Base-by-base conservation (phyloP, 2,113 vertebrate species). In the Elephantulus edwardii region DNA sequence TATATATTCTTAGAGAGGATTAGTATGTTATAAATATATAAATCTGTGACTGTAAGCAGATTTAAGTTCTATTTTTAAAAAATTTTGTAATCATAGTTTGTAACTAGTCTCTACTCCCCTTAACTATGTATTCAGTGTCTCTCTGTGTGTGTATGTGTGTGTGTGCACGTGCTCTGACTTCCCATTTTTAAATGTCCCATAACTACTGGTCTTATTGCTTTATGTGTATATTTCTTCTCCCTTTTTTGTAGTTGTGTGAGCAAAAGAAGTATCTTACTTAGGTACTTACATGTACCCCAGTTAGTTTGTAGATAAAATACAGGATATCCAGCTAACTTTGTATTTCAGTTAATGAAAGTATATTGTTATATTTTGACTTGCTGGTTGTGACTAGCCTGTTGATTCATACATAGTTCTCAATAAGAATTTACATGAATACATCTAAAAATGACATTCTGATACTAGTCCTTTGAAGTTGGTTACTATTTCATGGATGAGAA, bases 361-460 rank as follows among this genome's bases (percentile, higher is more conserved):
- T 38, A 4, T 83, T 79, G 42, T 64, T 72, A 1, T 50, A 60
- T 78, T 91, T 79, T 79, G 40, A 71, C 77, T 91, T 89, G 50
- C 52, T 86, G 68, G 79, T 56, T 75, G 85, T 80, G 40, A 40
- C 68, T 78, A 38, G 5, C 28, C 1, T 33, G 38, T 2, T 88
- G n/a, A 6, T 19, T 62, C 90, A 22, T n/a, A 38, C 11, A 28
- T 75, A 48, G 11, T 92, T 28, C 13, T 88, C 6, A 48, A 0
- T 79, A 79, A 75, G 89, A 77, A 87, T 56, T 56, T 56, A 56
- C 19, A 44, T 74, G 68, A 91, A 8, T 77, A 16, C 89, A 70
- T 94, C 62, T 89, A 83, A 88, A 8, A n/a, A 56, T 66, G 90
- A 62, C 6, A 64, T 87, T 90, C 40, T 92, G 42, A 24, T 66